Evolutionary conservation across 2,888 invertebrate species (phyloP).

Genomic region (Trachelus tabidus): DNA sequence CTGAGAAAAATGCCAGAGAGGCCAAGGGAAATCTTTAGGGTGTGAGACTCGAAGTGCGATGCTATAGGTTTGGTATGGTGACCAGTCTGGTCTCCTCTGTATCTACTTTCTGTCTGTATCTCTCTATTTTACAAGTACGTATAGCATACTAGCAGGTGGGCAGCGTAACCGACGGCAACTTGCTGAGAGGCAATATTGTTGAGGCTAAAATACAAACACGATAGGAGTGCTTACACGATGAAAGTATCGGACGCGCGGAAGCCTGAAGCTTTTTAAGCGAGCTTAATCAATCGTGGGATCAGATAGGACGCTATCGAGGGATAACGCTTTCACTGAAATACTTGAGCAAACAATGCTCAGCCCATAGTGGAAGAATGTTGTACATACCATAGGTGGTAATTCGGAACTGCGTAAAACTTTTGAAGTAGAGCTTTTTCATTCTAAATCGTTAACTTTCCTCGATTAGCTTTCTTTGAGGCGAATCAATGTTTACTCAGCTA

Average conservation of each 20-base stretch:
- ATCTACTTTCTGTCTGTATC: neutral
- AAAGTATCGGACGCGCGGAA: neutral
- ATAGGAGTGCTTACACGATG: neutral
- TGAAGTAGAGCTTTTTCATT: neutral
- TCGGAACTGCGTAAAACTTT: neutral
- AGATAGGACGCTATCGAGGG: conserved; percentile 1
- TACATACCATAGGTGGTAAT: neutral
- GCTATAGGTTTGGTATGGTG: neutral
- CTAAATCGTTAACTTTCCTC: neutral
- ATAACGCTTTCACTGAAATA: neutral
- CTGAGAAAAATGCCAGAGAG: neutral
- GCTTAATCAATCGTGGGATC: neutral
- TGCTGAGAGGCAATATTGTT: neutral
- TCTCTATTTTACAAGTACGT: neutral
- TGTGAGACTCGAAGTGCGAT: neutral
- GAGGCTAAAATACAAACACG: neutral
- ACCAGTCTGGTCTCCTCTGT: neutral
- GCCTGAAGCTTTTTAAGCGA: neutral
- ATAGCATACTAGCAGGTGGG: neutral
- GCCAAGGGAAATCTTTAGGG: neutral
- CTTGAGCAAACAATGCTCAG: neutral
- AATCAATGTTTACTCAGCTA: neutral
- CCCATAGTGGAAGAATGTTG: neutral
- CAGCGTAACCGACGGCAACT: neutral
- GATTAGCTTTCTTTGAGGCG: neutral